Base-by-base conservation (phyloP, 2,797 vertebrate genomes). In the Urosaurus nigricauda region DNA sequence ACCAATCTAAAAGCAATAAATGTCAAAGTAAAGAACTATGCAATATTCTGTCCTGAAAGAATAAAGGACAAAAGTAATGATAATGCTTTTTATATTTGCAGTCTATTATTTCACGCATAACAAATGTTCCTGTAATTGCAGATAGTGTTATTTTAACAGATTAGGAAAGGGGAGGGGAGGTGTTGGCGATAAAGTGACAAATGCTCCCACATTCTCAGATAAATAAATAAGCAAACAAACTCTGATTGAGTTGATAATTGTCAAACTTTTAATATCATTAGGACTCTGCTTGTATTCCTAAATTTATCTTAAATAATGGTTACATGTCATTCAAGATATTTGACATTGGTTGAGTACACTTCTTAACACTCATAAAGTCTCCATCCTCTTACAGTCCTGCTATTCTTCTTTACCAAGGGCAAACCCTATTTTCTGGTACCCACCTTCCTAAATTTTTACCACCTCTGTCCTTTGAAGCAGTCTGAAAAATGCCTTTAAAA, bases 1-100 rank as follows among this genome's bases (percentile, higher is more conserved):
- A 97, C 95, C 93, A 96, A 97, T 97, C 94, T 96, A 96, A 97
- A 96, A 96, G 95, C 95, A 96, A 97, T 97, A 97, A 97, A 96
- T 95, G 97, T 96, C 97, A 97, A 94, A 96, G 96, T 97, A 97
- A 97, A 97, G 96, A 96, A 97, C 94, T 97, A 94, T 94, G 95
- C 95, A 97, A 97, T 97, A 97, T 96, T 96, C 96, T 93, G 91
- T 94, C 92, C 94, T 93, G 93, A 94, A 97, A 96, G 96, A 96
- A 96, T 94, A 96, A 96, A 97, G 95, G 94, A 97, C 95, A 96
- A 93, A 97, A 96, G 94, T 96, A 96, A 97, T 96, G 95, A 95
- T 97, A 96, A 96, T 96, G 96, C 94, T 97, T 95, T 96, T 96
- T 96, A 93, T 96, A 95, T 97, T 95, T 97, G 92, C 95, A 92